Conservation (phyloP, 2,888 invertebrate genomes). For the Parnassius glacialis region DNA sequence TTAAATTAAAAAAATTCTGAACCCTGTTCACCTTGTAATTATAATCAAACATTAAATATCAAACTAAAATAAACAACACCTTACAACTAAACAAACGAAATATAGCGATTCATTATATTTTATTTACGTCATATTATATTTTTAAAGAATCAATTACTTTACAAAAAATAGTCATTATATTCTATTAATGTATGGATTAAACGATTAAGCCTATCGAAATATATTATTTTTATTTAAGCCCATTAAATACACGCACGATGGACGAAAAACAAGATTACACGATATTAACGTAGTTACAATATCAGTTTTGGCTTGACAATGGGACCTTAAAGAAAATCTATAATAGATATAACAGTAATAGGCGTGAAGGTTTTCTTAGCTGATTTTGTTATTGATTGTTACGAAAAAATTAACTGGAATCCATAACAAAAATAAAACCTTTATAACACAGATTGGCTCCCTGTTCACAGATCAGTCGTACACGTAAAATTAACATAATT, state of each 20-base stretch:
- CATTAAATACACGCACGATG: neutral
- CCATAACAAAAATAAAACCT: no score
- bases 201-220: conserved; percentile 11
- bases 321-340: no score
- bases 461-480: no score
- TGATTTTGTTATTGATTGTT: no score
- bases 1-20: no score
- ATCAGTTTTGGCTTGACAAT: conserved; percentile 5
- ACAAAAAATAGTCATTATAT: neutral
- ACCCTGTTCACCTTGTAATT: no score
- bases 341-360: no score
- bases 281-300: neutral
- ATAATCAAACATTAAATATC: neutral
- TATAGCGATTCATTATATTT: neutral
- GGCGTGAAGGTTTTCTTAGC: no score
- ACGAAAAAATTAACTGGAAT: no score
- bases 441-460: no score
- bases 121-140: neutral
- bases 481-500: no score
- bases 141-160: neutral
- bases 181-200: conserved; percentile 7
- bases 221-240: conserved; percentile 3
- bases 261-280: neutral
- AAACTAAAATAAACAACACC: neutral
- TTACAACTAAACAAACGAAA: conserved; percentile 1